phyloP scores from a whole-genome alignment of 2,797 vertebrate genomes.

The Chromobotia macracanthus region DNA sequence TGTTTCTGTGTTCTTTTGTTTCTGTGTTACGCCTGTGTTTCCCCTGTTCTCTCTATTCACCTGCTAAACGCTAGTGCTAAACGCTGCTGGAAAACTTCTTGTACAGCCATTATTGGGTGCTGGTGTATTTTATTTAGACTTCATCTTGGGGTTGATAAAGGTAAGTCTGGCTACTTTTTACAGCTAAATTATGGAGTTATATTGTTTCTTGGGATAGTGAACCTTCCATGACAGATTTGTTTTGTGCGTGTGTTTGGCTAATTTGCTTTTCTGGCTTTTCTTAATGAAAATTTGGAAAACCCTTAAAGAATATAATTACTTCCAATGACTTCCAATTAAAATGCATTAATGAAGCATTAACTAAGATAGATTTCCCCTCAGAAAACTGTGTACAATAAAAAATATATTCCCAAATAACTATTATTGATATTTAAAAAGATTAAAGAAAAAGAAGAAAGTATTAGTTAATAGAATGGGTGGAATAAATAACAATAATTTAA shows the following conservation, averaged over 20 bases:
- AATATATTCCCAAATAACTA: too few relatives aligned
- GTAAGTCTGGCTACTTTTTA: conserved; percentile 63
- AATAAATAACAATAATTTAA: not conserved
- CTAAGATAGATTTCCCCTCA: not conserved
- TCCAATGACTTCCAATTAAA: too few relatives aligned
- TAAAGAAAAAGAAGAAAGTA: not conserved
- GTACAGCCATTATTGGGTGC: conserved; percentile 66
- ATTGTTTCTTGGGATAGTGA: not conserved
- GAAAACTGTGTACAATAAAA: not conserved
- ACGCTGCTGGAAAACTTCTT: conserved; percentile 69
- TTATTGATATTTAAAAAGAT: not conserved
- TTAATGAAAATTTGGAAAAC: not conserved
- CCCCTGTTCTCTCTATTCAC: conserved; percentile 63
- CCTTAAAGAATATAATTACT: not conserved
- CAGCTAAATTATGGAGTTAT: not conserved
- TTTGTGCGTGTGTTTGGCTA: conserved; percentile 11
- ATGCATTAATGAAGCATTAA: not conserved
- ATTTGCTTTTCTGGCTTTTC: not conserved
- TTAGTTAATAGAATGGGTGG: not conserved
- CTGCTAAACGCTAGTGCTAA: conserved; percentile 63
- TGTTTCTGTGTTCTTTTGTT: conserved; percentile 67
- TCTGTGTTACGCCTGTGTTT: conserved; percentile 62
- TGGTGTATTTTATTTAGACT: conserved; percentile 64
- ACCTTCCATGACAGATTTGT: not conserved
- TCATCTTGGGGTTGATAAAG: conserved; percentile 45